Percentiles rank a stretch among this genome's conserved stretches.
These are phyloP conservation scores for Hypanus sabinus DNA, from an alignment of 2,113 vertebrate genomes.

Conservation along the genomic window DNA sequence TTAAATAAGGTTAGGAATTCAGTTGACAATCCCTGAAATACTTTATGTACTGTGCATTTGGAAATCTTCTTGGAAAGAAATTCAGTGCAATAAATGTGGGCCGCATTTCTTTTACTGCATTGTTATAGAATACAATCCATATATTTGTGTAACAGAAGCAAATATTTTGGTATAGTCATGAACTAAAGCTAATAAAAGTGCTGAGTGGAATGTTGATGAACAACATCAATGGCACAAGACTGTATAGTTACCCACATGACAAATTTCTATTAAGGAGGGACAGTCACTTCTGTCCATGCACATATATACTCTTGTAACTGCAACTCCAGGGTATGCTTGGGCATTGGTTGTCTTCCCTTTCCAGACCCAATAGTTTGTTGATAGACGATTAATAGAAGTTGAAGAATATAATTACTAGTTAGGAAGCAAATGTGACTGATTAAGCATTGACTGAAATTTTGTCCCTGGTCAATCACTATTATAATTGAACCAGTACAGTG, in stretches of 20 bases:
- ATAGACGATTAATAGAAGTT: not conserved
- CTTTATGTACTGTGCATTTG: not conserved
- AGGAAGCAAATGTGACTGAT: not conserved
- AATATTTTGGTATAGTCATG: not conserved
- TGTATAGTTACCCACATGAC: not conserved
- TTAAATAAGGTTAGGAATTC: slow-evolving; percentile 21
- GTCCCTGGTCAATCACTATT: no score
- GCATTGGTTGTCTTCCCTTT: not conserved
- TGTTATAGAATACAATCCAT: not conserved
- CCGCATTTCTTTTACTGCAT: not conserved
- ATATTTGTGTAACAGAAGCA: not conserved
- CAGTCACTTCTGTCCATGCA: not conserved
- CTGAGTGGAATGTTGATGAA: not conserved
- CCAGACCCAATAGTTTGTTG: not conserved
- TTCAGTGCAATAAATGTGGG: not conserved
- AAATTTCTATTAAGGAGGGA: not conserved
- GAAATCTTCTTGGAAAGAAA: not conserved
- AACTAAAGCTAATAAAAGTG: not conserved
- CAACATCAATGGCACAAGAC: not conserved
- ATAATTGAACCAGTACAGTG: no score
- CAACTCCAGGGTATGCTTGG: not conserved
- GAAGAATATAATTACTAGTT: not conserved
- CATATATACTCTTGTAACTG: not conserved
- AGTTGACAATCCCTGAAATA: not conserved
- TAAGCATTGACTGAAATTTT: no score